A percentile compares a stretch with the other conserved stretches of the same genome.
phyloP scores from a whole-genome alignment of 2,888 invertebrate genomes.

The Erebia palarica region DNA sequence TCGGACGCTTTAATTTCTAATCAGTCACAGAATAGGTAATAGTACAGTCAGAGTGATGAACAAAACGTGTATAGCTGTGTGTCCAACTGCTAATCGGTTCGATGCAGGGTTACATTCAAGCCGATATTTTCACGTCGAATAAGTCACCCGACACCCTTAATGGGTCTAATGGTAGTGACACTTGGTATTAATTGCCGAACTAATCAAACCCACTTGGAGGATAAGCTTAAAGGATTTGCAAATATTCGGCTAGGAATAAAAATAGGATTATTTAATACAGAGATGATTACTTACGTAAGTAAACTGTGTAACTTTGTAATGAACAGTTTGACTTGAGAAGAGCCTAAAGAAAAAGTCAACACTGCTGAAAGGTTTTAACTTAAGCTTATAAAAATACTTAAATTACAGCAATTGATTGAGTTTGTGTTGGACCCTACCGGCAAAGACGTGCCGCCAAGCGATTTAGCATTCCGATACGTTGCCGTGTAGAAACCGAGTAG shows the following conservation, averaged over 20 bases:
- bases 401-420: too few species aligned
- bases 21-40: too few species aligned
- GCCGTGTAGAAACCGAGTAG: too few species aligned
- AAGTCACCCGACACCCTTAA: constrained; percentile 13
- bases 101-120: background rate
- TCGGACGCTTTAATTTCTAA: background rate
- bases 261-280: background rate
- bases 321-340: too few species aligned
- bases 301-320: too few species aligned
- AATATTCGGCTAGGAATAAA: constrained; percentile 3
- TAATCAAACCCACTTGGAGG: constrained; percentile 13
- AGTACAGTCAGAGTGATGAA: background rate
- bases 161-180: constrained; percentile 9
- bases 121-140: background rate
- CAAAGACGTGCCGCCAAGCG: too few species aligned
- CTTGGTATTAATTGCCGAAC: constrained; percentile 19
- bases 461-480: too few species aligned
- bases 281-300: too few species aligned
- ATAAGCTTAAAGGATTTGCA: constrained; percentile 19
- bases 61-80: background rate
- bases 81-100: background rate
- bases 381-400: too few species aligned
- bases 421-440: too few species aligned
- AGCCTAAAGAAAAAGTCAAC: too few species aligned
- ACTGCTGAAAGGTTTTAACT: too few species aligned